Conservation (phyloP, 2,113 vertebrate species). For the Triplophysa tibetana region DNA sequence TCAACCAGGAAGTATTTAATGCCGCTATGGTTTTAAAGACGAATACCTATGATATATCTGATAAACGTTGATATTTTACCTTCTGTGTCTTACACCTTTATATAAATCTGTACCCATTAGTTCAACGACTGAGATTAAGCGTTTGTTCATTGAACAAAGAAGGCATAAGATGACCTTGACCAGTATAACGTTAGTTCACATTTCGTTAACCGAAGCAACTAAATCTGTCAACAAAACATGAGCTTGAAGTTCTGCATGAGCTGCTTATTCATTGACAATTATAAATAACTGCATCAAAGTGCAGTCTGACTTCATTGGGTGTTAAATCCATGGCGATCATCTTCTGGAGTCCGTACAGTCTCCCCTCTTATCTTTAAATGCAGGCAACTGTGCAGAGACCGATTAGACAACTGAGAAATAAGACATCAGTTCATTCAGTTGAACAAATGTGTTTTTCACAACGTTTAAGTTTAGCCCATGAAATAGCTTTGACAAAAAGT, state of each 20-base stretch:
- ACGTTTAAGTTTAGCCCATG: neutral
- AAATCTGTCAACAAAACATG: neutral
- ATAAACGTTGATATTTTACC: neutral
- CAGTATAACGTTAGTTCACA: neutral
- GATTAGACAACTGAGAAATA: conserved; percentile 10
- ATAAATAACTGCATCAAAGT: neutral
- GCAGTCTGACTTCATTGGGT: neutral
- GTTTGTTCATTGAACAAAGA: neutral
- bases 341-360: neutral
- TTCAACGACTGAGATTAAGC: too few species aligned
- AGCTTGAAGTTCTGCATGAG: neutral
- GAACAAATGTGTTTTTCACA: neutral
- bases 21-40: neutral
- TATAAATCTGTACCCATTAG: neutral
- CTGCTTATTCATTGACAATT: neutral
- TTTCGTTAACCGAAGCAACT: neutral
- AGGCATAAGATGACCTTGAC: conserved; percentile 3
- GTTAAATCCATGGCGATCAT: neutral
- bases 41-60: neutral
- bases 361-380: conserved; percentile 38
- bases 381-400: conserved; percentile 30
- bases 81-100: too few species aligned
- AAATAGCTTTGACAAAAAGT: neutral
- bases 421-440: neutral
- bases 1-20: conserved; percentile 10